Conservation (phyloP, 1,140 invertebrate species). For the Zaprionus capensis region DNA sequence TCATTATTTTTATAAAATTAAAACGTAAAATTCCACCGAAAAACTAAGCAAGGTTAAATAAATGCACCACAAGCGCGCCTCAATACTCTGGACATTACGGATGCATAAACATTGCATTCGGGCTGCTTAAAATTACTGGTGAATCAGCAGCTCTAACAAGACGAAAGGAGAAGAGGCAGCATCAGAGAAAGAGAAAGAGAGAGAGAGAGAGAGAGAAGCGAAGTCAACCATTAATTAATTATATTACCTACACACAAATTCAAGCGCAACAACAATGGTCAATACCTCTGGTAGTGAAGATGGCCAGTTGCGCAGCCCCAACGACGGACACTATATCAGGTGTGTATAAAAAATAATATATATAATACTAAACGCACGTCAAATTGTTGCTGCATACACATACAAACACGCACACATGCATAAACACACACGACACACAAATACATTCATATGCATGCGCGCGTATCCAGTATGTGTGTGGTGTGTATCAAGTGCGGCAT, state of each 20-base stretch:
- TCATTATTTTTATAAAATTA: slow-evolving; percentile 53
- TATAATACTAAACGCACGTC: slow-evolving; percentile 53
- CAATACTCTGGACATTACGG: slow-evolving; percentile 17
- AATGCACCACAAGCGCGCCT: slow-evolving; percentile 44
- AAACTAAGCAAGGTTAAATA: slow-evolving; percentile 32
- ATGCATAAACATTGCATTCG: slow-evolving; percentile 25
- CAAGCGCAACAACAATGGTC: slow-evolving; percentile 49
- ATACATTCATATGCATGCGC: slow-evolving; percentile 26
- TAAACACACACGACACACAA: slow-evolving; percentile 34
- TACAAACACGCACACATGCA: slow-evolving; percentile 23
- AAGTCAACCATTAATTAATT: slow-evolving; percentile 36
- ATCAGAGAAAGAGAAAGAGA: not conserved
- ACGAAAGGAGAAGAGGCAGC: slow-evolving; percentile 15
- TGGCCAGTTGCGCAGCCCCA: slow-evolving; percentile 80
- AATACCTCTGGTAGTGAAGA: slow-evolving; percentile 83
- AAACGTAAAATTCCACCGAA: slow-evolving; percentile 62
- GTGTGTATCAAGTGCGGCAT: slow-evolving; percentile 49
- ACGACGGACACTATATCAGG: slow-evolving; percentile 77
- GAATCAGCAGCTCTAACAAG: slow-evolving; percentile 38
- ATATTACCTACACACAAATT: slow-evolving; percentile 19
- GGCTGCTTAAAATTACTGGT: slow-evolving; percentile 31
- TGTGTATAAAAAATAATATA: slow-evolving; percentile 61
- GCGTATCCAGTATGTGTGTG: slow-evolving; percentile 40
- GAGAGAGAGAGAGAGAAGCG: not conserved
- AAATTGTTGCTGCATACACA: slow-evolving; percentile 81